Evolutionary conservation across 2,888 invertebrate genomes (phyloP).

Genomic region (Ceraclea dissimilis): DNA sequence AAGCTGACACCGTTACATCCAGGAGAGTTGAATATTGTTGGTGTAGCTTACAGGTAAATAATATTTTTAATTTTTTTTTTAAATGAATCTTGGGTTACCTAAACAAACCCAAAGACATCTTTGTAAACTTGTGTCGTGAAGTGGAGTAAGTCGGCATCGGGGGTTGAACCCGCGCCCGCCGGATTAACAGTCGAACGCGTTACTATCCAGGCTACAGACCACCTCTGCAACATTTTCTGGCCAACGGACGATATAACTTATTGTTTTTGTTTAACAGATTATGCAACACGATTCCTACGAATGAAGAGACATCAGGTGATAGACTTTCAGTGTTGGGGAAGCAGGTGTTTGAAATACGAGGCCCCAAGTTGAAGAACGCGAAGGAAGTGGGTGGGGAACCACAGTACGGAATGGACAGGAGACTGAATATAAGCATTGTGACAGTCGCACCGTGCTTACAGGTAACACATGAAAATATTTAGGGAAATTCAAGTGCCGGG

Average conservation of each 20-base stretch:
- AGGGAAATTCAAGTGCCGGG: no score
- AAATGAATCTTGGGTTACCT: no score
- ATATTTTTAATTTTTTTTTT: not conserved
- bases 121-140: no score
- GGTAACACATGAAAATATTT: conserved; percentile 42
- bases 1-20: conserved; percentile 64
- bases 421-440: conserved; percentile 67
- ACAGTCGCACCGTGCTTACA: conserved; percentile 77
- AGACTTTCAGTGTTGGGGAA: conserved; percentile 52
- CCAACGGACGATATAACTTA: no score
- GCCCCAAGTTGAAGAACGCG: conserved; percentile 48
- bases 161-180: no score
- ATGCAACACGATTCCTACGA: conserved; percentile 22
- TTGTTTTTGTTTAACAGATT: conserved; percentile 14
- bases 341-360: conserved; percentile 47
- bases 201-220: no score
- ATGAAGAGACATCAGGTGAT: conserved; percentile 32
- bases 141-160: no score
- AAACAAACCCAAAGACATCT: no score
- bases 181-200: no score
- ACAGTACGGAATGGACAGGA: conserved; percentile 53
- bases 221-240: no score
- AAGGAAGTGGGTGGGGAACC: conserved; percentile 43
- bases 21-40: conserved; percentile 66
- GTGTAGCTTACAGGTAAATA: conserved; percentile 57